Evolutionary conservation across 2,797 vertebrate genomes (phyloP).

Genomic region (Anguilla marmorata): DNA sequence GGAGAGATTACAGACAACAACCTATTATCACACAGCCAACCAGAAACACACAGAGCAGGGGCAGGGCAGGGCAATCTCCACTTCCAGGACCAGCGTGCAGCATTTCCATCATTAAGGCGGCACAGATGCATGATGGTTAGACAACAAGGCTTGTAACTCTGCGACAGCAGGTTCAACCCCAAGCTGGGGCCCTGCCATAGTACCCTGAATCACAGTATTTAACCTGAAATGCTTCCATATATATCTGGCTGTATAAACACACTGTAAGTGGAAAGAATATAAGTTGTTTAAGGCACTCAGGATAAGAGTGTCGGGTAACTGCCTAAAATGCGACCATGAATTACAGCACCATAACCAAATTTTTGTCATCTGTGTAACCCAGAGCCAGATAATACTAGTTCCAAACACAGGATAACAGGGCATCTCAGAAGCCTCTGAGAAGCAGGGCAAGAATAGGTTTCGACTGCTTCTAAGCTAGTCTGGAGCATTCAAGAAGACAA

Average conservation of each 20-base stretch:
- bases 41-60: neutral
- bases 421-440: neutral
- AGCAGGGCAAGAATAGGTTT: neutral
- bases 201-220: too few relatives aligned
- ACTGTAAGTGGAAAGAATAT: neutral
- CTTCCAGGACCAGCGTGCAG: neutral
- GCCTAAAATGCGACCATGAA: too few relatives aligned
- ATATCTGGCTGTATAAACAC: neutral
- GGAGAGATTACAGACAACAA: slow-evolving; percentile 41
- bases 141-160: neutral
- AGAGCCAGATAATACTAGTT: neutral
- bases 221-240: too few relatives aligned
- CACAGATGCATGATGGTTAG: neutral
- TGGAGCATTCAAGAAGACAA: neutral
- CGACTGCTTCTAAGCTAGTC: neutral
- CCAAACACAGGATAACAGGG: neutral
- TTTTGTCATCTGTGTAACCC: neutral
- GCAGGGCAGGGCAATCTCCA: neutral
- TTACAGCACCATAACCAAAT: neutral
- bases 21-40: slow-evolving; percentile 19
- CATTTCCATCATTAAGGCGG: neutral
- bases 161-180: neutral
- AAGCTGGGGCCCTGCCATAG: too few relatives aligned
- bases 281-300: neutral
- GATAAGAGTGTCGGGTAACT: neutral